phyloP scores from a whole-genome alignment of 2,888 invertebrate species.

The Cotesia congregata region DNA sequence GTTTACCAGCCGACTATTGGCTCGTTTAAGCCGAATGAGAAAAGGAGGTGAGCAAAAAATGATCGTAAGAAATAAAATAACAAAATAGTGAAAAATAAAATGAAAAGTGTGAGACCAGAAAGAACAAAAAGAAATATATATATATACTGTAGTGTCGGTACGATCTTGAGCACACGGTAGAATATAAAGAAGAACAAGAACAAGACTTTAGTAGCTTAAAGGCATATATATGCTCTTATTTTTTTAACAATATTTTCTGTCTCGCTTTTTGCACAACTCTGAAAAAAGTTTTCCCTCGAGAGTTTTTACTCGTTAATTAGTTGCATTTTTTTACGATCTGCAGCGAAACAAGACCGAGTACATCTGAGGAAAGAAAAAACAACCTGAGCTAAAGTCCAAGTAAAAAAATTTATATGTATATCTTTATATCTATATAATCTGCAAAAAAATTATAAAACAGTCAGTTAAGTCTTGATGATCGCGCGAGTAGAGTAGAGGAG shows the following conservation, averaged over 20 bases:
- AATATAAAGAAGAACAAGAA: slow-evolving; percentile 7
- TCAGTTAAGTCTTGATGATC: slow-evolving; percentile 22
- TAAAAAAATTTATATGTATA: slow-evolving; percentile 16
- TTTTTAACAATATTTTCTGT: neutral
- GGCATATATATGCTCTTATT: slow-evolving; percentile 1
- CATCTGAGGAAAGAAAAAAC: slow-evolving; percentile 18
- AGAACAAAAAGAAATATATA: neutral
- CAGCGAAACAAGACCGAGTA: slow-evolving; percentile 34
- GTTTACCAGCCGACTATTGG: slow-evolving; percentile 13
- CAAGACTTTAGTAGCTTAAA: slow-evolving; percentile 20
- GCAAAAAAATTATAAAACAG: slow-evolving; percentile 29
- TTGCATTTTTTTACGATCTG: slow-evolving; percentile 58
- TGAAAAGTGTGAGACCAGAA: slow-evolving; percentile 5
- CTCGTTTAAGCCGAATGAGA: slow-evolving; percentile 9
- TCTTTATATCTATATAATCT: neutral
- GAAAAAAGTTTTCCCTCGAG: slow-evolving; percentile 48
- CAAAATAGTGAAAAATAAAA: slow-evolving; percentile 6
- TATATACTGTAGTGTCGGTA: neutral
- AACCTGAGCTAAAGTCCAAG: slow-evolving; percentile 24
- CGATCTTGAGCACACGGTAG: neutral
- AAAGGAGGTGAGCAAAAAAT: neutral
- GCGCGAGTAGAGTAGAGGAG: slow-evolving; percentile 48
- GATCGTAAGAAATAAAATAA: neutral
- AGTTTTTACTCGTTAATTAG: slow-evolving; percentile 59
- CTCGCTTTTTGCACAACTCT: slow-evolving; percentile 19